phyloP scores from a whole-genome alignment of 2,888 invertebrate genomes.

The Homarus gammarus region DNA sequence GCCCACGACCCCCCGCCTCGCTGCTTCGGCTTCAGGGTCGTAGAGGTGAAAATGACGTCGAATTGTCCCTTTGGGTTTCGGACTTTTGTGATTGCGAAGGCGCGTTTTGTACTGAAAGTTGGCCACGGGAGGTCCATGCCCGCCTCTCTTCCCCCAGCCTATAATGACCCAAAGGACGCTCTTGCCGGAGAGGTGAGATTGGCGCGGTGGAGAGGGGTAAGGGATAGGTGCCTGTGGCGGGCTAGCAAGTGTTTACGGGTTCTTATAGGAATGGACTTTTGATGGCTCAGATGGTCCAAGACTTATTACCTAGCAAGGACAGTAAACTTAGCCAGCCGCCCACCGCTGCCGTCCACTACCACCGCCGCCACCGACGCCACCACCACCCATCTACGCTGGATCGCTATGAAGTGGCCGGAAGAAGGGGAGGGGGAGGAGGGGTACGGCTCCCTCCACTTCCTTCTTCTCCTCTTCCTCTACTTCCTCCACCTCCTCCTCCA shows the following conservation, averaged over 20 bases:
- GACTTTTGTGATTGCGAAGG: constrained; percentile 55
- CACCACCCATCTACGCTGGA: not conserved
- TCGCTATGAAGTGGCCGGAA: not conserved
- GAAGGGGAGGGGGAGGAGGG: not conserved
- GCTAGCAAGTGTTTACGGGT: constrained; percentile 50
- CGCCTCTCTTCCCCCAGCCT: not conserved
- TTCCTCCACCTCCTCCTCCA: not conserved
- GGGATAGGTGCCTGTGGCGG: constrained; percentile 21
- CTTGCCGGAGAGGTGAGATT: constrained; percentile 25
- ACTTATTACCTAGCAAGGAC: constrained; percentile 61
- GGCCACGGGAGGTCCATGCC: not conserved
- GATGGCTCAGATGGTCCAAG: constrained; percentile 65
- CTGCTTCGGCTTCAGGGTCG: constrained; percentile 33
- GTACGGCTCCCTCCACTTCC: not conserved
- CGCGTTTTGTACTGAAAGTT: constrained; percentile 26
- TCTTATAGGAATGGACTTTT: constrained; percentile 68
- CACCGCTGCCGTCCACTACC: not conserved
- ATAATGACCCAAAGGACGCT: not conserved
- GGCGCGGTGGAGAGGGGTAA: not conserved
- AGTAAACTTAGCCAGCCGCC: constrained; percentile 29
- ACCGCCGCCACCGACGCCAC: not conserved
- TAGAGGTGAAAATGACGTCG: constrained; percentile 62
- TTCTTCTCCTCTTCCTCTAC: not conserved
- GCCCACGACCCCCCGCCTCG: constrained; percentile 1
- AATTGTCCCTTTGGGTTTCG: constrained; percentile 36